phyloP scores from a whole-genome alignment of 2,888 invertebrate genomes.

The Dynastes tityus region DNA sequence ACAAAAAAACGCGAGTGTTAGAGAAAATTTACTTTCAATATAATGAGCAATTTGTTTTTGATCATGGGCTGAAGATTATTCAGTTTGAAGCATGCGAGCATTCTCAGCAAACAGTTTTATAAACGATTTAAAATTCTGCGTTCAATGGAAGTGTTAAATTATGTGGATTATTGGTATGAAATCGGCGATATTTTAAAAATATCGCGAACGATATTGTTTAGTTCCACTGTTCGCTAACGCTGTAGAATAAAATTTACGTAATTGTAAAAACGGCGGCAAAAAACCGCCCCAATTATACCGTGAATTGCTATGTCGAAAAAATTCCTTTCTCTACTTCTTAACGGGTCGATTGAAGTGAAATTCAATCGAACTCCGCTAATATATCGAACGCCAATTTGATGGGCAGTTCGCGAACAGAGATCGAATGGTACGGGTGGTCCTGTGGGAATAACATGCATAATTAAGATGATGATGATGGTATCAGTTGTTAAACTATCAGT shows the following conservation, averaged over 20 bases:
- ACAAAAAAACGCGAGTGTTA: too few relatives aligned
- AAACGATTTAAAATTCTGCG: neutral
- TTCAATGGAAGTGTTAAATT: neutral
- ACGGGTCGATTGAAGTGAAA: conserved; percentile 45
- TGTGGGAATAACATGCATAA: conserved; percentile 34
- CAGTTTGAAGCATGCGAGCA: too few relatives aligned
- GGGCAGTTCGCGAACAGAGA: conserved; percentile 44
- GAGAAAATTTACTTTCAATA: too few relatives aligned
- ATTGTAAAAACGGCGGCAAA: conserved; percentile 35
- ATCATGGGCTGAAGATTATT: too few relatives aligned
- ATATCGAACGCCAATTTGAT: conserved; percentile 36
- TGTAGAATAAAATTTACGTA: conserved; percentile 41
- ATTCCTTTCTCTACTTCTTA: conserved; percentile 48
- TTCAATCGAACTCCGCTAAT: conserved; percentile 31
- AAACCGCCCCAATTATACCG: conserved; percentile 36
- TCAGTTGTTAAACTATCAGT: neutral
- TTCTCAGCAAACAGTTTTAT: too few relatives aligned
- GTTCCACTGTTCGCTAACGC: conserved; percentile 27
- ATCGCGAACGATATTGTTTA: conserved; percentile 23
- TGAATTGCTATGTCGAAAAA: conserved; percentile 48
- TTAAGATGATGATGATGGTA: conserved; percentile 18
- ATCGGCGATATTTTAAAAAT: conserved; percentile 21
- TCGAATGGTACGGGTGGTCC: conserved; percentile 42
- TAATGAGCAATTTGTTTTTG: too few relatives aligned
- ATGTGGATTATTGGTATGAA: neutral